A percentile compares a stretch with the other conserved stretches of the same genome.
Evolutionary conservation across 2,113 vertebrate species (phyloP).

Genomic region (Rhinolophus sinicus): DNA sequence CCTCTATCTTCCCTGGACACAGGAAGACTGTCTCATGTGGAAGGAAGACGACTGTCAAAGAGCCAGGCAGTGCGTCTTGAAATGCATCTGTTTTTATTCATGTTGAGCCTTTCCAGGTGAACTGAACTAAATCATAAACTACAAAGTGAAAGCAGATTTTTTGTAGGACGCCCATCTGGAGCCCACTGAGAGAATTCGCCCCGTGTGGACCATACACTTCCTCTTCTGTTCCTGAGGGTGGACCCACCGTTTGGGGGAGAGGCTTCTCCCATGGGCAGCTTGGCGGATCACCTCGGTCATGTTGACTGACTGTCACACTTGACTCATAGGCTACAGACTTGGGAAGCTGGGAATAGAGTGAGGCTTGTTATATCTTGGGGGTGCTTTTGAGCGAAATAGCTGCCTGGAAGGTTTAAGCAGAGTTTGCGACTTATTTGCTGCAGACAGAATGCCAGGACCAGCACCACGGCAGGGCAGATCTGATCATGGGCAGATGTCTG

Average conservation of each 20-base stretch:
- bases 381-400: not conserved
- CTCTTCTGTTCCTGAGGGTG: not conserved
- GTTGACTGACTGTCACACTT: not conserved
- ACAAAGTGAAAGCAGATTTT: constrained; percentile 71
- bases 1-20: not conserved
- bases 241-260: not conserved
- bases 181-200: not conserved
- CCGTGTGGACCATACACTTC: too few relatives aligned
- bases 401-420: not conserved
- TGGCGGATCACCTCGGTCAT: not conserved
- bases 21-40: constrained; percentile 27
- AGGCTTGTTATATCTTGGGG: too few relatives aligned
- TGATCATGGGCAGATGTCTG: not conserved
- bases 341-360: not conserved
- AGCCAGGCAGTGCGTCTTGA: constrained; percentile 34
- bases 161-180: not conserved
- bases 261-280: not conserved
- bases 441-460: not conserved
- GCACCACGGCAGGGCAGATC: not conserved
- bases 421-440: not conserved
- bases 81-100: constrained; percentile 74
- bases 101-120: constrained; percentile 83
- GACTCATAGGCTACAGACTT: not conserved
- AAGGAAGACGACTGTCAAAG: constrained; percentile 68
- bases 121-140: constrained; percentile 70